phyloP scores from a whole-genome alignment of 2,113 vertebrate genomes.

The Bothrops jararaca region DNA sequence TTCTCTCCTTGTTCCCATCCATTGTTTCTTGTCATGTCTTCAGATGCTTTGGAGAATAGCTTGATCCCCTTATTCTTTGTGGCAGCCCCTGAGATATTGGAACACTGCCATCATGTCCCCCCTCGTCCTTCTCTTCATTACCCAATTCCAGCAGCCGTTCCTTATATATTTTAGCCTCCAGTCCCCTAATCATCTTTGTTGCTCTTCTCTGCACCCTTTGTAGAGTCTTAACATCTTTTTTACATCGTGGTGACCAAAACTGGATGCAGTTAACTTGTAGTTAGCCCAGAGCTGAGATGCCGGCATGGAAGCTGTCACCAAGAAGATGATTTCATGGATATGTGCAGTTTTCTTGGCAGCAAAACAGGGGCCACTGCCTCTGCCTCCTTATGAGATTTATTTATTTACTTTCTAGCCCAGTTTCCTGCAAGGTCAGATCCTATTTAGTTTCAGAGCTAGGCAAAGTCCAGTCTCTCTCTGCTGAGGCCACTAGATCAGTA shows the following conservation, averaged over 20 bases:
- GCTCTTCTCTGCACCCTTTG: not conserved
- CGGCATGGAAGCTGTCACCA: not conserved
- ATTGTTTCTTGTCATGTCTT: not conserved
- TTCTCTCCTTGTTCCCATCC: not conserved
- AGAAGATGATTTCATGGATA: not conserved
- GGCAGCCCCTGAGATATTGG: not conserved
- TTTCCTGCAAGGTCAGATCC: not conserved
- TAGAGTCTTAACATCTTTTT: not conserved
- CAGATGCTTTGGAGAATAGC: not conserved
- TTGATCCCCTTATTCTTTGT: not conserved
- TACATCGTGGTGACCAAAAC: not conserved
- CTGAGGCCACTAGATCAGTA: not conserved
- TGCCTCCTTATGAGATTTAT: not conserved
- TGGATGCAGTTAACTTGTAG: not conserved
- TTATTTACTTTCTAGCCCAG: not conserved
- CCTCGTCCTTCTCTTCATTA: not conserved
- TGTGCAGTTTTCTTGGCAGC: not conserved
- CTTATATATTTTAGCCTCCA: not conserved
- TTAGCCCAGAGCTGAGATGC: not conserved
- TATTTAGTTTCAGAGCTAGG: not conserved
- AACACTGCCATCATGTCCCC: accelerated
- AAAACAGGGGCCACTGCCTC: not conserved
- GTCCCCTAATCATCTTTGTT: not conserved
- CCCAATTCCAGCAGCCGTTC: not conserved
- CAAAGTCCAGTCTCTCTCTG: not conserved